These are phyloP conservation scores for Lomographa bimaculata DNA, from an alignment of 2,888 invertebrate species.

Conservation along the genomic window DNA sequence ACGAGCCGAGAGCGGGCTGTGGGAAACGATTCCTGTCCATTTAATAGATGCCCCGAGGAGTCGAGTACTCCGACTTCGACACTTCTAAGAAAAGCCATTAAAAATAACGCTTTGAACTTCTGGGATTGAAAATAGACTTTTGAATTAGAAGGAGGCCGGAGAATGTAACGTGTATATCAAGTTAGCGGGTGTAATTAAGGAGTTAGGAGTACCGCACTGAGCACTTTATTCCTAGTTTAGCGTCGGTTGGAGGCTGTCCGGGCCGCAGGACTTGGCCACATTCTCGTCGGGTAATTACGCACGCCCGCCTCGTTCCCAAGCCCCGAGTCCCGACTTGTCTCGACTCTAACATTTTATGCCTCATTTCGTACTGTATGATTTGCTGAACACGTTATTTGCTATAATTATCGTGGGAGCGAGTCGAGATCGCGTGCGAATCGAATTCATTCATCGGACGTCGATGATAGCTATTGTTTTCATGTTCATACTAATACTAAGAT, in stretches of 20 bases:
- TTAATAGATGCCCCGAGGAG: conserved; percentile 76
- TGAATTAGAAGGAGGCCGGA: conserved; percentile 37
- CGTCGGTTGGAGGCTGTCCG: conserved; percentile 53
- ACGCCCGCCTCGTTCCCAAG: conserved; percentile 74
- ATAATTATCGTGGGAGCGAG: conserved; percentile 76
- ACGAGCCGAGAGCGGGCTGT: conserved; percentile 75
- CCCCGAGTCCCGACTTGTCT: conserved; percentile 35
- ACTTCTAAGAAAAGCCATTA: conserved; percentile 54
- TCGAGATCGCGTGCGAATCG: conserved; percentile 56
- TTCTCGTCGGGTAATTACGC: conserved; percentile 79
- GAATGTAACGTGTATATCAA: conserved; percentile 62
- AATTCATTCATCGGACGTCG: conserved; percentile 49
- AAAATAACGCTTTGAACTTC: conserved; percentile 45
- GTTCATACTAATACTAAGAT: conserved; percentile 31
- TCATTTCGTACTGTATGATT: conserved; percentile 78
- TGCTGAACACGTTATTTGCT: conserved; percentile 71
- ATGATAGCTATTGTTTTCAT: conserved; percentile 47
- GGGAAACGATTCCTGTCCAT: conserved; percentile 77
- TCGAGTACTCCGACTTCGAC: conserved; percentile 53
- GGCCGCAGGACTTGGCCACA: conserved; percentile 73
- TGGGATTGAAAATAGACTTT: conserved; percentile 28
- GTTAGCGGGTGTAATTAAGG: conserved; percentile 71
- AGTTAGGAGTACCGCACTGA: conserved; percentile 65
- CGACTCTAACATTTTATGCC: conserved; percentile 75
- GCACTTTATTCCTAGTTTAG: conserved; percentile 75